phyloP scores from a whole-genome alignment of 2,797 vertebrate species.

The Myoxocephalus aenaeus region DNA sequence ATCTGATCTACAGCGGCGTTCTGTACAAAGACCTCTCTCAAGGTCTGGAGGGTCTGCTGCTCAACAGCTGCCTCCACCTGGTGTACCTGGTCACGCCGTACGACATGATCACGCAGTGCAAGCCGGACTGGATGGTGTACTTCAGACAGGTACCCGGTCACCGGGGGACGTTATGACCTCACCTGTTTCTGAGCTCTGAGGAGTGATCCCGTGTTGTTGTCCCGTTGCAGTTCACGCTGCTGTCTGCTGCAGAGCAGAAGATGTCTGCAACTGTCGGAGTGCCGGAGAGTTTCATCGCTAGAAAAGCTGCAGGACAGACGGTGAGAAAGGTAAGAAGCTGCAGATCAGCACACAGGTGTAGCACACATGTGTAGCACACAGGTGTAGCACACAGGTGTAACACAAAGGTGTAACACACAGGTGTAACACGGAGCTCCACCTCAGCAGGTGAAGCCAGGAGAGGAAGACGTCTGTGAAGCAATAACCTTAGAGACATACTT shows the following conservation, averaged over 20 bases:
- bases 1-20: conserved; percentile 86
- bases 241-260: conserved; percentile 91
- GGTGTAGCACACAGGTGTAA: too few species aligned
- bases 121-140: conserved; percentile 94
- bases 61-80: conserved; percentile 92
- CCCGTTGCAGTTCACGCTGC: conserved; percentile 84
- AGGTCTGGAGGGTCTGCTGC: conserved; percentile 92
- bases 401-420: too few species aligned
- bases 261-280: conserved; percentile 88
- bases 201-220: neutral
- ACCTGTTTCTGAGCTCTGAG: neutral
- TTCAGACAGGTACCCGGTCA: conserved; percentile 87
- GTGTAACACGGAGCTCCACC: neutral
- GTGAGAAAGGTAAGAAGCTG: conserved; percentile 87
- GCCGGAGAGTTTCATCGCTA: conserved; percentile 91
- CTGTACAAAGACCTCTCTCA: conserved; percentile 91
- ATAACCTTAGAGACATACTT: too few species aligned
- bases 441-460: neutral
- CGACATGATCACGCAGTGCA: conserved; percentile 86
- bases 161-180: accelerated
- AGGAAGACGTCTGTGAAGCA: too few species aligned
- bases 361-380: neutral
- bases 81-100: conserved; percentile 94
- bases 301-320: conserved; percentile 92
- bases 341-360: too few species aligned